Evolutionary conservation across 2,113 vertebrate genomes (phyloP).

Genomic region (Rafetus swinhoei): DNA sequence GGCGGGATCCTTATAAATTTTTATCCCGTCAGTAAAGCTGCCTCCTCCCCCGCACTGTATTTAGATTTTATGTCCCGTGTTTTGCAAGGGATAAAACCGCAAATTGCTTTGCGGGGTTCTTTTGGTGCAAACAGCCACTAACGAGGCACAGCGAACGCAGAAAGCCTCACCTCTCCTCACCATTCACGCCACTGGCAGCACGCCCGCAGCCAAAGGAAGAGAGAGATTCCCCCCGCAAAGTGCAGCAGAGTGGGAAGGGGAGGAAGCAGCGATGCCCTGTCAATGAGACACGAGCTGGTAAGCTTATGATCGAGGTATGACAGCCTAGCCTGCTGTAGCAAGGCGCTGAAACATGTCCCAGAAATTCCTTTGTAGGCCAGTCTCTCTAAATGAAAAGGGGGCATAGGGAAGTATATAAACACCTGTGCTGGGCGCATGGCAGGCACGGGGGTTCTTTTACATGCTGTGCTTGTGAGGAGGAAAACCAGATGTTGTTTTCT

Average conservation of each 20-base stretch:
- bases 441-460: rapidly evolving
- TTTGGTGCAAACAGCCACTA: rapidly evolving
- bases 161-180: background rate
- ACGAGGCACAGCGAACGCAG: rapidly evolving
- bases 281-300: background rate
- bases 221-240: background rate
- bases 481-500: constrained; percentile 68
- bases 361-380: background rate
- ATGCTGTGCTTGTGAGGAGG: background rate
- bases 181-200: background rate
- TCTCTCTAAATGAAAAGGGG: background rate
- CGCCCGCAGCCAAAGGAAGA: background rate
- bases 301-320: background rate
- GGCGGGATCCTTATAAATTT: background rate
- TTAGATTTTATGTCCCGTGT: background rate
- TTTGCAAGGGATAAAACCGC: background rate
- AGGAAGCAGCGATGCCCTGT: background rate
- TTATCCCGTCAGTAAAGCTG: background rate
- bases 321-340: too few relatives aligned
- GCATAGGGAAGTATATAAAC: background rate
- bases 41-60: background rate
- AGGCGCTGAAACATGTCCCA: background rate
- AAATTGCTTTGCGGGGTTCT: background rate
- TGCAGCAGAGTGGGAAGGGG: rapidly evolving
- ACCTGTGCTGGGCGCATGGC: rapidly evolving